Conservation (phyloP, 1,140 invertebrate species). For the Cepaea nemoralis region DNA sequence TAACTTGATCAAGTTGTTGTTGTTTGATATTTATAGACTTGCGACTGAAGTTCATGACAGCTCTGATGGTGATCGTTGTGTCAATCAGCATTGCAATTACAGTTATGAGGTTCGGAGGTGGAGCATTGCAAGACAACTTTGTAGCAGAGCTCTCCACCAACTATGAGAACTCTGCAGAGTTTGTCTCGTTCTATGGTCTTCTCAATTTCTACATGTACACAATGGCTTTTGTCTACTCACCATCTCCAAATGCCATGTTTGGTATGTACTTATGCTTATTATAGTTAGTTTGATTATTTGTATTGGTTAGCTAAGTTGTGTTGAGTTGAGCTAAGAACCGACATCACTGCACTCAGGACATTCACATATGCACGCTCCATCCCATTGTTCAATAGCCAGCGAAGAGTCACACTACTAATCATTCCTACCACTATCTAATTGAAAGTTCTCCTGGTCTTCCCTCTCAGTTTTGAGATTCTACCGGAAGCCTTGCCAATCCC, state of each 20-base stretch:
- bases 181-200: constrained; percentile 95
- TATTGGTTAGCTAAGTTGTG: not conserved
- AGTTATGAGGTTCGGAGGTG: constrained; percentile 86
- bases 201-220: constrained; percentile 94
- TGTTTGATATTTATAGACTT: constrained; percentile 84
- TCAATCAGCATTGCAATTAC: constrained; percentile 84
- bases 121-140: constrained; percentile 92
- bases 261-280: constrained; percentile 76
- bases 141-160: constrained; percentile 87
- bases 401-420: too few relatives aligned
- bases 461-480: too few relatives aligned
- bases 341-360: too few relatives aligned
- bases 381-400: too few relatives aligned
- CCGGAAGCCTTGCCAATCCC: too few relatives aligned
- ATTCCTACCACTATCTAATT: too few relatives aligned
- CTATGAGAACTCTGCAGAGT: constrained; percentile 91
- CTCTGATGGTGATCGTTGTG: constrained; percentile 87
- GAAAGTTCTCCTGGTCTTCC: too few relatives aligned
- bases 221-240: constrained; percentile 95
- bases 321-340: not conserved
- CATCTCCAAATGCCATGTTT: constrained; percentile 83
- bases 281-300: not conserved
- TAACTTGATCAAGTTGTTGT: constrained; percentile 5
- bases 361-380: too few relatives aligned
- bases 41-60: constrained; percentile 89